Evolutionary conservation across 2,888 invertebrate genomes (phyloP).

Genomic region (Sympetrum striolatum): DNA sequence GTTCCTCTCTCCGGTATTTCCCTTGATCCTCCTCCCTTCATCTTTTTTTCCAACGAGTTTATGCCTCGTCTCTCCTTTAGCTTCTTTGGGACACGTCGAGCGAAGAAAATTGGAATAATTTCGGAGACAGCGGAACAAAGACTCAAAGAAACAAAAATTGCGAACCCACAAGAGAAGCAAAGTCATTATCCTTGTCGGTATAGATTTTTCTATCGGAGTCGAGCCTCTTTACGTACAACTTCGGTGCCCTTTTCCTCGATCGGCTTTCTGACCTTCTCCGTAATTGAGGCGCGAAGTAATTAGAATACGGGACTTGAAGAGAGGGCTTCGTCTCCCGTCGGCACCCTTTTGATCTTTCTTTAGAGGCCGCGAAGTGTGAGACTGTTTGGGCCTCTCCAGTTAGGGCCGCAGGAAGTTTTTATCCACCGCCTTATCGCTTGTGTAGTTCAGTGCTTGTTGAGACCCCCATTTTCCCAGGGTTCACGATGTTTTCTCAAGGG

Average conservation of each 20-base stretch:
- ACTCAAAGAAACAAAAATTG: not conserved
- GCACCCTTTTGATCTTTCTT: not conserved
- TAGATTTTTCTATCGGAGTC: not conserved
- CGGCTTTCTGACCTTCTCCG: not conserved
- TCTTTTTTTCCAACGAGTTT: no score
- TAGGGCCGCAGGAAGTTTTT: no score
- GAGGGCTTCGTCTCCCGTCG: not conserved
- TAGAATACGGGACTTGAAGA: not conserved
- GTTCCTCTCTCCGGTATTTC: no score
- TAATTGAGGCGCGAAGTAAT: not conserved
- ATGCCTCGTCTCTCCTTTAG: no score
- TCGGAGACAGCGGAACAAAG: not conserved
- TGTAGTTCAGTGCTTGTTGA: no score
- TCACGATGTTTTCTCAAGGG: no score
- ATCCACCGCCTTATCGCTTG: no score
- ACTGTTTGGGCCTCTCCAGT: no score
- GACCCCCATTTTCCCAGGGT: no score
- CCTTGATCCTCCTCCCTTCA: no score
- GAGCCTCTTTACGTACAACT: not conserved
- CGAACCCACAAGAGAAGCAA: not conserved
- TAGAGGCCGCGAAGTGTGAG: not conserved
- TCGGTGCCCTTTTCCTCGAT: not conserved
- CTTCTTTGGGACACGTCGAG: not conserved
- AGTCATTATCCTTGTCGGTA: not conserved
- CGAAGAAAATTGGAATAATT: not conserved